Percentiles rank a stretch among this genome's conserved stretches.
These are phyloP conservation scores for Clarias gariepinus DNA, from an alignment of 2,113 vertebrate genomes.

Conservation along the genomic window DNA sequence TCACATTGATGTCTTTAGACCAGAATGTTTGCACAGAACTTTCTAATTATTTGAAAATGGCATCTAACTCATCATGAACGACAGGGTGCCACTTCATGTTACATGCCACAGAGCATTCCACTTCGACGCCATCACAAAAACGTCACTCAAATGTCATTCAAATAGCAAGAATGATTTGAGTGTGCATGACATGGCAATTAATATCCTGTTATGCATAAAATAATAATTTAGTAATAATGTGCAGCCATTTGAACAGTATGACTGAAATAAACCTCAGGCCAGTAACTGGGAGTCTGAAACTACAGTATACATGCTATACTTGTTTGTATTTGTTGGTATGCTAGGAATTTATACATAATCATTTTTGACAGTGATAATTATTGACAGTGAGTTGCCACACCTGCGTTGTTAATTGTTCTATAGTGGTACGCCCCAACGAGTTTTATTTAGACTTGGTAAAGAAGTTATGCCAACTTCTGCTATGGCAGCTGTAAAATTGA, in stretches of 20 bases:
- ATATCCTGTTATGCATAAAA: neutral
- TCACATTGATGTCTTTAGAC: neutral
- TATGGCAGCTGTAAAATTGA: neutral
- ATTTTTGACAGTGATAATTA: neutral
- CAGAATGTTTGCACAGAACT: neutral
- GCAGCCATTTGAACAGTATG: neutral
- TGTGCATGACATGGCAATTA: neutral
- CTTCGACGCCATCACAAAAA: neutral
- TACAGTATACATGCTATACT: neutral
- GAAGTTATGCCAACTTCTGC: neutral
- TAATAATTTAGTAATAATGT: neutral
- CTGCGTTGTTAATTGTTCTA: neutral
- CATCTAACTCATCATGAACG: neutral
- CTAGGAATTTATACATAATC: neutral
- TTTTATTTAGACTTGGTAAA: neutral
- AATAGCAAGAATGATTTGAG: neutral
- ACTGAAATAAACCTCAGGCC: neutral
- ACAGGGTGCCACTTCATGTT: neutral
- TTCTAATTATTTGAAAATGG: neutral
- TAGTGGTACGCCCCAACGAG: neutral
- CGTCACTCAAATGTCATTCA: neutral
- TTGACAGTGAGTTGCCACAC: neutral
- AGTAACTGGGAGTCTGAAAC: neutral
- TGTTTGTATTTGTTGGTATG: neutral
- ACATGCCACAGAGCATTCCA: neutral